phyloP scores from a whole-genome alignment of 2,113 vertebrate species.

The Hyperoodon ampullatus region DNA sequence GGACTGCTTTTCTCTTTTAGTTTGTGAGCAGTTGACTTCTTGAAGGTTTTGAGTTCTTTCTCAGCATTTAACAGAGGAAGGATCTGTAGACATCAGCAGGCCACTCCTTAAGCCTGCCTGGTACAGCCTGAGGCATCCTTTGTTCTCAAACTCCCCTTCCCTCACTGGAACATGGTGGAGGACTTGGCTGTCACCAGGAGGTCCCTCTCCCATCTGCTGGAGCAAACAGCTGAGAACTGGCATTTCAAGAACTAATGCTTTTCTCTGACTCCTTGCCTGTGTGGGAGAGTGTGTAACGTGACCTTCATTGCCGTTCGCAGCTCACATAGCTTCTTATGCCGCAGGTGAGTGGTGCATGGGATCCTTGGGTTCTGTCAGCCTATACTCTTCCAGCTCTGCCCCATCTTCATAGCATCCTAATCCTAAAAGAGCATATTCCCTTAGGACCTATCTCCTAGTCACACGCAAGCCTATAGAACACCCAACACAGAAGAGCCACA shows the following conservation, averaged over 20 bases:
- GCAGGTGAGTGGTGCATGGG: accelerated
- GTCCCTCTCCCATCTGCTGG: not conserved
- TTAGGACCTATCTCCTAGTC: not conserved
- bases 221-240: not conserved
- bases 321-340: not conserved
- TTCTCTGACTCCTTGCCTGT: not conserved
- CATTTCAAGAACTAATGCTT: not conserved
- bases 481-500: not conserved
- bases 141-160: not conserved
- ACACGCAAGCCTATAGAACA: not conserved
- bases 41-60: not conserved
- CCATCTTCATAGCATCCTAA: not conserved
- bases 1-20: not conserved
- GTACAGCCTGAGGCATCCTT: not conserved
- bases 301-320: not conserved
- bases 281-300: not conserved
- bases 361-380: not conserved
- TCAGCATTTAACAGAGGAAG: not conserved
- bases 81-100: not conserved
- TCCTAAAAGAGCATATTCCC: not conserved
- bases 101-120: not conserved
- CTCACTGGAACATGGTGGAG: not conserved
- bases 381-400: not conserved
- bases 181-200: not conserved
- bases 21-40: not conserved